Evolutionary conservation across 2,797 vertebrate genomes (phyloP).

Genomic region (Yasuhikotakia modesta): DNA sequence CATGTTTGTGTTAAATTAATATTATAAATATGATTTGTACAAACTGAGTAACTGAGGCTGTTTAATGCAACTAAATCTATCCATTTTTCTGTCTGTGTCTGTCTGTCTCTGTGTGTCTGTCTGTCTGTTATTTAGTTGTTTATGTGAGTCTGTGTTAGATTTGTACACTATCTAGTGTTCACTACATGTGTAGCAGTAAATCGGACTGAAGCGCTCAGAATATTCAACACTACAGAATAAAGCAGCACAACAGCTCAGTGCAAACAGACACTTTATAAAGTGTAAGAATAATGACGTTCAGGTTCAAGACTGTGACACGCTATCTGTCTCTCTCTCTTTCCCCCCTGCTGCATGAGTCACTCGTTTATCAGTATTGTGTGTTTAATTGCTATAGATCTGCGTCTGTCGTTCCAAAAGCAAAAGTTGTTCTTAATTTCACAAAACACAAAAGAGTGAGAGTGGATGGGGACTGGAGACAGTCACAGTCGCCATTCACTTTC

Average conservation of each 20-base stretch:
- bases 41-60: too few relatives aligned
- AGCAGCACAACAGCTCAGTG: not conserved
- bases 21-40: not conserved
- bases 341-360: slow-evolving; percentile 24
- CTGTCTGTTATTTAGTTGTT: not conserved
- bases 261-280: slow-evolving; percentile 1
- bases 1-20: not conserved
- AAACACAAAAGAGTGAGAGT: not conserved
- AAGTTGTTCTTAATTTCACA: not conserved
- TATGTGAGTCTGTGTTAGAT: not conserved
- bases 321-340: slow-evolving; percentile 6
- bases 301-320: not conserved
- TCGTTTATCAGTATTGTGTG: slow-evolving; percentile 40
- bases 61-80: not conserved
- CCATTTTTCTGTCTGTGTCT: slow-evolving; percentile 50
- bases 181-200: not conserved
- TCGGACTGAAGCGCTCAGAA: not conserved
- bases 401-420: slow-evolving; percentile 12
- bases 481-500: too few relatives aligned
- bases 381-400: slow-evolving; percentile 49
- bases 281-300: not conserved
- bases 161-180: not conserved
- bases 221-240: not conserved
- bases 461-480: not conserved
- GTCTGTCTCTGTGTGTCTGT: slow-evolving; percentile 31